phyloP scores from a whole-genome alignment of 2,797 vertebrate genomes.

The Mormyrops attenuatus region DNA sequence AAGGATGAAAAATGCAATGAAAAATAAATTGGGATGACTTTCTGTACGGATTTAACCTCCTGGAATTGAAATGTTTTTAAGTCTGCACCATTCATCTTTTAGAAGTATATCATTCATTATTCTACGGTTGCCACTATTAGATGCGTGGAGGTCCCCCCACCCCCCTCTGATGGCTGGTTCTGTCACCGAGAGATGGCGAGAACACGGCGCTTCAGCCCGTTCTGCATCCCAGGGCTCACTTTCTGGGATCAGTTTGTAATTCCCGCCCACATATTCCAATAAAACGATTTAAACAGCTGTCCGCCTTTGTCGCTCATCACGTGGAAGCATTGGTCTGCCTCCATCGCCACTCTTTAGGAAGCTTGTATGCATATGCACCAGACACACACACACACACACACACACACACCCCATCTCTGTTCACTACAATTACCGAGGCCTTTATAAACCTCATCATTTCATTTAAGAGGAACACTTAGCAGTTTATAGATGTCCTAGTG shows the following conservation, averaged over 20 bases:
- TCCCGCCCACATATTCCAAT: constrained; percentile 67
- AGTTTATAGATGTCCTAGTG: not conserved
- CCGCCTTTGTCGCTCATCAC: constrained; percentile 40
- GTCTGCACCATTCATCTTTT: constrained; percentile 38
- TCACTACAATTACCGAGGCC: not conserved
- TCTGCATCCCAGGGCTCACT: not conserved
- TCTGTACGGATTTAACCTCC: constrained; percentile 44
- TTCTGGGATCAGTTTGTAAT: constrained; percentile 70
- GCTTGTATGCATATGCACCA: not conserved
- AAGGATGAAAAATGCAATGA: constrained; percentile 36
- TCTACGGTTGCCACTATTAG: constrained; percentile 65
- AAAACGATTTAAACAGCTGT: constrained; percentile 64
- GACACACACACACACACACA: constrained; percentile 3
- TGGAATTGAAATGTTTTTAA: constrained; percentile 53
- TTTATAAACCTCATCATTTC: not conserved
- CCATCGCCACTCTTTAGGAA: not conserved
- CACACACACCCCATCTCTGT: not conserved
- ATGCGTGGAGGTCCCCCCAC: constrained; percentile 67
- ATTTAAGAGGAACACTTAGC: not conserved
- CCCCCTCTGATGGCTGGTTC: constrained; percentile 63
- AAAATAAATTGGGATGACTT: constrained; percentile 41
- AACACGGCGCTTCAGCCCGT: constrained; percentile 50
- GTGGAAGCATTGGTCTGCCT: constrained; percentile 3
- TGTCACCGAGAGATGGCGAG: constrained; percentile 43
- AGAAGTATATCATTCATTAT: constrained; percentile 50